phyloP scores from a whole-genome alignment of 1,140 invertebrate genomes.

The Artemia franciscana region DNA sequence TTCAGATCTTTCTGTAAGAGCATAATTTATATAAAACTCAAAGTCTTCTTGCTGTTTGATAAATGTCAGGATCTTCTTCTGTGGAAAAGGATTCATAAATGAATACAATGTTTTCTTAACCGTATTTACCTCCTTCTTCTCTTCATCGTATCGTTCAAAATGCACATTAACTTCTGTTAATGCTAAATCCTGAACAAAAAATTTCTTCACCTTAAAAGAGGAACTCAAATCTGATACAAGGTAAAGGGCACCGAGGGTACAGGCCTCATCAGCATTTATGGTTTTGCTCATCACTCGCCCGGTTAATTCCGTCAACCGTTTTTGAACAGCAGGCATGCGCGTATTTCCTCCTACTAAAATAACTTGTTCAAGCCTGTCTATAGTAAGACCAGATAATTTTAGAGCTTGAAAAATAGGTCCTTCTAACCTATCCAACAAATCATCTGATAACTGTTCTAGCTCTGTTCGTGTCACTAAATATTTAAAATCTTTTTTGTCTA shows the following conservation, averaged over 20 bases:
- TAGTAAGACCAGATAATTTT: conserved; percentile 43
- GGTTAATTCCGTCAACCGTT: conserved; percentile 41
- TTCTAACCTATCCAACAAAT: conserved; percentile 57
- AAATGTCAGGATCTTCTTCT: conserved; percentile 97
- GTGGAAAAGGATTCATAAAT: conserved; percentile 76
- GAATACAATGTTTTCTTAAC: conserved; percentile 70
- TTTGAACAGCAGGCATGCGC: conserved; percentile 73
- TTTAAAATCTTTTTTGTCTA: too few species aligned
- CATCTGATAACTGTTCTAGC: conserved; percentile 56
- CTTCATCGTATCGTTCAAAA: conserved; percentile 52
- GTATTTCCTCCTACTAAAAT: conserved; percentile 87
- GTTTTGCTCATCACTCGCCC: conserved; percentile 73
- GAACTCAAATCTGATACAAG: conserved; percentile 85
- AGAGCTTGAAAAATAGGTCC: conserved; percentile 63
- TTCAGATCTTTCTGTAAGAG: too few species aligned
- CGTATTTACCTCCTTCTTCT: conserved; percentile 25
- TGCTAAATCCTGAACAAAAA: conserved; percentile 84
- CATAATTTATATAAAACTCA: conserved; percentile 72
- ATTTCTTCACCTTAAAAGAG: conserved; percentile 86
- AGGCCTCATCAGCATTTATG: conserved; percentile 94
- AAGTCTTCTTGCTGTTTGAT: conserved; percentile 86
- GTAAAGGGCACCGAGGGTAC: conserved; percentile 87
- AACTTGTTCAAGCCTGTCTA: conserved; percentile 45
- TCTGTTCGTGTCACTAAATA: conserved; percentile 59
- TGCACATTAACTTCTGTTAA: too few species aligned